phyloP scores from a whole-genome alignment of 2,888 invertebrate species.

The Julus scanicus region DNA sequence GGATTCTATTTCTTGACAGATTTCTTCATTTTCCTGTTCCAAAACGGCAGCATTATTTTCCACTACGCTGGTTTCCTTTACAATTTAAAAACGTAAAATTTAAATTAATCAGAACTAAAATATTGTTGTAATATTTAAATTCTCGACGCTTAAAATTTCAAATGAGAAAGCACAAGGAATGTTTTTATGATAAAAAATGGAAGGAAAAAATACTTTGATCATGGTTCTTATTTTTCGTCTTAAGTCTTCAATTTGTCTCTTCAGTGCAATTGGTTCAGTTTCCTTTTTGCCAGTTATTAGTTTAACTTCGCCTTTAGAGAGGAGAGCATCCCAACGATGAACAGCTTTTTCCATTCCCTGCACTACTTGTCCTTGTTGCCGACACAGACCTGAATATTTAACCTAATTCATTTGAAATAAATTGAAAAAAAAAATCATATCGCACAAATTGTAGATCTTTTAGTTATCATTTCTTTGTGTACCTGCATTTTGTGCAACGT shows the following conservation, averaged over 20 bases:
- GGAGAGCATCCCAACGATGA: slow-evolving; percentile 51
- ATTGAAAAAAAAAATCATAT: neutral
- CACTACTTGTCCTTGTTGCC: slow-evolving; percentile 38
- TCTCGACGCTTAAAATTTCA: neutral
- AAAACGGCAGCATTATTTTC: slow-evolving; percentile 27
- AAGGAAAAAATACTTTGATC: neutral
- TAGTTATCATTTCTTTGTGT: neutral
- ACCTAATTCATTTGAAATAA: slow-evolving; percentile 32
- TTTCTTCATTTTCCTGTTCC: neutral
- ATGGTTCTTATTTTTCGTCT: slow-evolving; percentile 17
- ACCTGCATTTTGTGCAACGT: slow-evolving; percentile 54
- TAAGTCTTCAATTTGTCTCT: slow-evolving; percentile 17
- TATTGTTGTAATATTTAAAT: neutral
- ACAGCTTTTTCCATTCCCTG: slow-evolving; percentile 51
- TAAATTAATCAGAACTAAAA: neutral
- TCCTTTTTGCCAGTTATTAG: slow-evolving; percentile 6
- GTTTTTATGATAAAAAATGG: too few species aligned
- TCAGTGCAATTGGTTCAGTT: neutral
- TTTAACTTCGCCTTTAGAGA: slow-evolving; percentile 46
- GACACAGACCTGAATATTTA: slow-evolving; percentile 44
- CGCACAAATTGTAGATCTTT: neutral
- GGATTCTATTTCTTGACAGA: neutral
- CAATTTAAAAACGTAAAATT: neutral
- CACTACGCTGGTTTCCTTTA: neutral
- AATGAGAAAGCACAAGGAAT: neutral